Evolutionary conservation across 1,140 invertebrate species (phyloP).

Genomic region (Atta texana): DNA sequence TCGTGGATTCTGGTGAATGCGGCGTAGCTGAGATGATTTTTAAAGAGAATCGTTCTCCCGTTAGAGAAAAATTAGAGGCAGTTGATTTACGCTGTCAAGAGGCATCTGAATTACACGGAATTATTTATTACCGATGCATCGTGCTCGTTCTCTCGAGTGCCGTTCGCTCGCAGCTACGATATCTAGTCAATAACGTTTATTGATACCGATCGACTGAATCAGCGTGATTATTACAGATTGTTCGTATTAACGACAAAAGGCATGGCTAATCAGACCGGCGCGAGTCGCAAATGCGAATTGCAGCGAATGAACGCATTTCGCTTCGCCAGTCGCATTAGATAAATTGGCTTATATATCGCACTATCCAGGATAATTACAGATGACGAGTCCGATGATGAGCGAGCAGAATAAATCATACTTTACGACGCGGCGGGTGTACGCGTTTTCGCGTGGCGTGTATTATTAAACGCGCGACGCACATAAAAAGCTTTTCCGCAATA

Average conservation of each 20-base stretch:
- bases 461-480: conserved; percentile 17
- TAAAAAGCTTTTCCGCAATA: conserved; percentile 44
- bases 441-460: conserved; percentile 48
- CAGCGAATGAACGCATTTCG: conserved; percentile 25
- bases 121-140: not conserved
- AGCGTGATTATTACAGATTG: conserved; percentile 60
- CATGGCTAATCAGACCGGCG: conserved; percentile 62
- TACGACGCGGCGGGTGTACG: conserved; percentile 70
- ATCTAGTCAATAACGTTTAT: not conserved
- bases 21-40: not conserved
- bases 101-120: not conserved
- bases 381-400: conserved; percentile 55
- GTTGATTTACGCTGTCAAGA: not conserved
- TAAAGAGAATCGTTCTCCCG: not conserved
- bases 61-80: conserved; percentile 8
- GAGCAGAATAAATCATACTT: conserved; percentile 82
- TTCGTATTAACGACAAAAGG: conserved; percentile 54
- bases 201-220: conserved; percentile 28
- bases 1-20: not conserved
- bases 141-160: not conserved
- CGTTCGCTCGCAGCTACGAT: not conserved
- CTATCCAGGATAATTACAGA: conserved; percentile 67
- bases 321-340: conserved; percentile 56
- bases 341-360: conserved; percentile 70
- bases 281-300: conserved; percentile 37